Base-by-base conservation (phyloP, 2,113 vertebrate species). In the Rhizomys pruinosus region DNA sequence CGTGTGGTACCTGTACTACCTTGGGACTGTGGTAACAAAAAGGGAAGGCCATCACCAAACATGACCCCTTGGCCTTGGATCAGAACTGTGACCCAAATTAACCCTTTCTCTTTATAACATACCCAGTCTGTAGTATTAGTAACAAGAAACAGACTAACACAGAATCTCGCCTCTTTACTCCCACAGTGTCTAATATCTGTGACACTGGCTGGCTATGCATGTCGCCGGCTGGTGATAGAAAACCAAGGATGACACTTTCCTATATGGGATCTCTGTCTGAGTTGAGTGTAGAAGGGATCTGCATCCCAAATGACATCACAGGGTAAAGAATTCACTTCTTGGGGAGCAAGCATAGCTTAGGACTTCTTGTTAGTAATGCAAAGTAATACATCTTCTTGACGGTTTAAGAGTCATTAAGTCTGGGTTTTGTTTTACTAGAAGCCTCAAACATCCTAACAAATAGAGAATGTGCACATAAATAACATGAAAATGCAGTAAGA, bases 361-460 rank as follows among this genome's bases (percentile, higher is more conserved):
- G 16, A 37, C 44, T 52, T 39, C 44, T 66, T 63, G 3, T 64
- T 61, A 13, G 27, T 9, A 27, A 52, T 15, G 17, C 29, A 25
- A 22, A n/a, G 34, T n/a, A 22, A 66, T 66, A 47, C 10, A 71
- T 82, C 81, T 71, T 82, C 61, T 19, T 81, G 20, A 66, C 71
- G 66, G n/a, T 71, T 72, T 16, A 63, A 80, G 72, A 82, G 39
- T 78, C 57, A 47, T 68, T 42, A 42, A 91, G 84, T 68, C 64
- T 89, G 52, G 32, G 19, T 85, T 84, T 92, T 91, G 79, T 91
- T 84, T 87, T 37, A 72, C 44, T 22, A 84, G 63, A 17, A 89
- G 44, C 37, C 37, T 59, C 52, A 84, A 91, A 73, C 34, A 59
- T 88, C 66, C 66, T 74, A 79, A 72, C 52, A 95, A 77, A 78